Percentiles rank a stretch among this genome's conserved stretches.
Evolutionary conservation across 2,888 invertebrate species (phyloP).

Genomic region (Rhagophthalmus giganteus): DNA sequence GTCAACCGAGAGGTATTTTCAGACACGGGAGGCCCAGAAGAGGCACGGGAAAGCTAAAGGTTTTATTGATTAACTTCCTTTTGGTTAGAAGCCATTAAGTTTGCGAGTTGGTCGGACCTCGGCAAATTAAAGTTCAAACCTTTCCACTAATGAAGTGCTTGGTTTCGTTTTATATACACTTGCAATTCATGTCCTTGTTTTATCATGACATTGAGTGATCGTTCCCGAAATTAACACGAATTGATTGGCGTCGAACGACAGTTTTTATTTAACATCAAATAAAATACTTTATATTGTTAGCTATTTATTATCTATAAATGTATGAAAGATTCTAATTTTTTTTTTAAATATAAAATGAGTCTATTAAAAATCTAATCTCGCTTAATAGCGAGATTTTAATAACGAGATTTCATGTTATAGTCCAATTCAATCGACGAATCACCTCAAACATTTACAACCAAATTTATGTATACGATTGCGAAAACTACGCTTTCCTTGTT

Average conservation of each 20-base stretch:
- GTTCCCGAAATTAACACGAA: too few species aligned
- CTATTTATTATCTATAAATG: too few species aligned
- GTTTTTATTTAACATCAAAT: too few species aligned
- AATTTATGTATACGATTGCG: conserved; percentile 15
- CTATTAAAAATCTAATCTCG: too few species aligned
- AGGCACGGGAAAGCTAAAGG: conserved; percentile 45
- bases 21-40: background rate
- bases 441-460: conserved; percentile 1
- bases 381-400: too few species aligned
- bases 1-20: background rate
- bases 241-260: too few species aligned
- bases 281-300: too few species aligned
- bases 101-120: conserved; percentile 44
- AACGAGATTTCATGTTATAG: too few species aligned
- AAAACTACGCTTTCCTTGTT: conserved; percentile 2
- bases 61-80: conserved; percentile 51
- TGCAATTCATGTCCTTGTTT: conserved; percentile 15
- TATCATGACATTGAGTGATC: too few species aligned
- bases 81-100: conserved; percentile 47
- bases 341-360: too few species aligned
- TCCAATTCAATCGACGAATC: too few species aligned
- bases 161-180: conserved; percentile 27
- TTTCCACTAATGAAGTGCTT: conserved; percentile 46
- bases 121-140: conserved; percentile 47
- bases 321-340: too few species aligned